A percentile compares a stretch with the other conserved stretches of the same genome.
These are phyloP conservation scores for Poecilia latipinna DNA, from an alignment of 2,113 vertebrate species.

Conservation along the genomic window DNA sequence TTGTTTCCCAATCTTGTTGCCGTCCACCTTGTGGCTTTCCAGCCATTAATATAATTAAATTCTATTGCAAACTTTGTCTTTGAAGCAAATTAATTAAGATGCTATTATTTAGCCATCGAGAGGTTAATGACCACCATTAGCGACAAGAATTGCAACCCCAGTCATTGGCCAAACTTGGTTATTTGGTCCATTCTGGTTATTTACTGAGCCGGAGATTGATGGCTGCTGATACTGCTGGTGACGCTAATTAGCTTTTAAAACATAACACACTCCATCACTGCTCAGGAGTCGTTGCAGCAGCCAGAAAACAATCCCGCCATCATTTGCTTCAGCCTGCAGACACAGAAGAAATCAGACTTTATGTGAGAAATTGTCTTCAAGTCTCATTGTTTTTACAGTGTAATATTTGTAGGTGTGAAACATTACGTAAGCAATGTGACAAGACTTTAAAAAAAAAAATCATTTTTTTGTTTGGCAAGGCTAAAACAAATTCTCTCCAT, in stretches of 20 bases:
- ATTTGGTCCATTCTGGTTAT: constrained; percentile 98
- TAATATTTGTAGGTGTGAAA: background rate
- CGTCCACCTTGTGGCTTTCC: constrained; percentile 66
- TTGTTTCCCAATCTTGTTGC: constrained; percentile 34
- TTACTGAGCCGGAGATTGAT: constrained; percentile 96
- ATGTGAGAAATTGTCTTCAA: constrained; percentile 49
- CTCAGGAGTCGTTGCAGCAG: constrained; percentile 84
- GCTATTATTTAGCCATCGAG: constrained; percentile 88
- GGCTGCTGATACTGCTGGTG: constrained; percentile 88
- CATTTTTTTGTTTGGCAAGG: too few relatives aligned
- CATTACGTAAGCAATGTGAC: too few relatives aligned
- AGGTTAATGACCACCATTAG: constrained; percentile 91
- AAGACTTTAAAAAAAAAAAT: too few relatives aligned
- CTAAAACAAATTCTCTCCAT: too few relatives aligned
- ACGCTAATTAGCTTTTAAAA: constrained; percentile 99
- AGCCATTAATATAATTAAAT: constrained; percentile 82
- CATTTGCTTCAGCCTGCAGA: constrained; percentile 79
- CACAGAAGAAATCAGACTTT: constrained; percentile 79
- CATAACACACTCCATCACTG: constrained; percentile 98
- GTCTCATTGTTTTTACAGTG: background rate
- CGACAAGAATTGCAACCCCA: constrained; percentile 91
- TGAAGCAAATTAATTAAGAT: constrained; percentile 85
- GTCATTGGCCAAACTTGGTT: constrained; percentile 97
- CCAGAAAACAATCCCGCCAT: constrained; percentile 86
- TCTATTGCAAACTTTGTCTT: constrained; percentile 81